These are phyloP conservation scores for Tapirus terrestris DNA, from an alignment of 2,113 vertebrate genomes.

Conservation along the genomic window DNA sequence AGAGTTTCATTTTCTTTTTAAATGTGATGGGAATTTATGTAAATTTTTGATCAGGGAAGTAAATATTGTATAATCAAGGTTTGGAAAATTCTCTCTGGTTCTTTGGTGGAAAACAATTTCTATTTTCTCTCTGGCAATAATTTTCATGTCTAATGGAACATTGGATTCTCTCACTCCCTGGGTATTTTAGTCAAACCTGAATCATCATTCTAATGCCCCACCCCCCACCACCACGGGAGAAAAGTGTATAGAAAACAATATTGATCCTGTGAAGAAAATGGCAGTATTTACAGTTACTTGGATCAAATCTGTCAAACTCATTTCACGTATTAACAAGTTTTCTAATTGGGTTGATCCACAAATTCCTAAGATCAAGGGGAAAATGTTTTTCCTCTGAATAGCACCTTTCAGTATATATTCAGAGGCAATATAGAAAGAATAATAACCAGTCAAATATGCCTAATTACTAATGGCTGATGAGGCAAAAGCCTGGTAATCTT, in stretches of 20 bases:
- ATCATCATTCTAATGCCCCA: not conserved
- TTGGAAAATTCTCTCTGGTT: not conserved
- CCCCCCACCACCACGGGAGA: not conserved
- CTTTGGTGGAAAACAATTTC: not conserved
- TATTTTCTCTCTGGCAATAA: not conserved
- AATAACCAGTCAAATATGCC: not conserved
- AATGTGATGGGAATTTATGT: not conserved
- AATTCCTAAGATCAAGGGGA: not conserved
- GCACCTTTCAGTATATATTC: not conserved
- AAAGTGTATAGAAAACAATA: not conserved
- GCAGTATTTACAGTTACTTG: not conserved
- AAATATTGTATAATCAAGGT: not conserved
- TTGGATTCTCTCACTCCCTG: not conserved
- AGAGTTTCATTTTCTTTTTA: not conserved
- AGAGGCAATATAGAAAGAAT: not conserved
- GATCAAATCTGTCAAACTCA: slow-evolving; percentile 33
- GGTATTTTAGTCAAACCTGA: not conserved
- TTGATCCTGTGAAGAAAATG: not conserved
- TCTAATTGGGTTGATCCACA: slow-evolving; percentile 24
- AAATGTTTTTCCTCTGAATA: not conserved
- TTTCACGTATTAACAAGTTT: not conserved
- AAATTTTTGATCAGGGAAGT: not conserved
- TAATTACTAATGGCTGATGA: slow-evolving; percentile 37
- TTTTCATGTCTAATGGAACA: not conserved
- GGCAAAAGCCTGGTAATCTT: not conserved